phyloP scores from a whole-genome alignment of 2,888 invertebrate genomes.

The Balanococcus diminutus region DNA sequence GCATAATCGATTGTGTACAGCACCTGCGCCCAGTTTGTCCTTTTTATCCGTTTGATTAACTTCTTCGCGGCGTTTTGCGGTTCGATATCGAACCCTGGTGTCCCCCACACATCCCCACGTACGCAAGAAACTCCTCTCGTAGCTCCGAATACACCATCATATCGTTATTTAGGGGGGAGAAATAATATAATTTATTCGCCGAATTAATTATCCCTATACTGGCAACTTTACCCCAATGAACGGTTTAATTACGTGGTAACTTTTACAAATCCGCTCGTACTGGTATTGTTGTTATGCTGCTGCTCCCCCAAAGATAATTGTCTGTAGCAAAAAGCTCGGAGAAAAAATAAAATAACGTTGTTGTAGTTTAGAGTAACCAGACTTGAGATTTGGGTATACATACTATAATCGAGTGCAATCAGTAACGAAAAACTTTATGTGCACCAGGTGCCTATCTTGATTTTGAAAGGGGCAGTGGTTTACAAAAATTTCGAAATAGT shows the following conservation, averaged over 20 bases:
- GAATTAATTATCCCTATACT: constrained; percentile 18
- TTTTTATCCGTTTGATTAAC: constrained; percentile 40
- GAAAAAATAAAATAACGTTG: too few relatives aligned
- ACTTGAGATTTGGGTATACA: too few relatives aligned
- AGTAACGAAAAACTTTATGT: too few relatives aligned
- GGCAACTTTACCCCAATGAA: background rate
- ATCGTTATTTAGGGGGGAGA: background rate
- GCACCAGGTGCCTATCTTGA: too few relatives aligned
- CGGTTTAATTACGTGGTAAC: constrained; percentile 18
- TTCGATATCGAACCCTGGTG: background rate
- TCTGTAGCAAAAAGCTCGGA: too few relatives aligned
- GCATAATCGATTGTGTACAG: constrained; percentile 24
- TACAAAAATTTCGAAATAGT: too few relatives aligned
- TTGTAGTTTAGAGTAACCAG: too few relatives aligned
- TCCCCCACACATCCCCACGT: too few relatives aligned
- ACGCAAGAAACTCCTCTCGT: background rate
- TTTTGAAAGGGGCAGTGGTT: too few relatives aligned
- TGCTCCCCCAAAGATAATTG: too few relatives aligned
- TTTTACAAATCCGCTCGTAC: constrained; percentile 2
- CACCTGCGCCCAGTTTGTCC: constrained; percentile 35
- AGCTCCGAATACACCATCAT: background rate
- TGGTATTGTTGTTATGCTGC: too few relatives aligned
- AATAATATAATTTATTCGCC: background rate
- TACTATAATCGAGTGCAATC: too few relatives aligned
- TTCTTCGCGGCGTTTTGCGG: constrained; percentile 15